Evolutionary conservation across 2,888 invertebrate species (phyloP), one percentile per base, ranked within the genome.

Genomic region (Creontiades dilutus): DNA sequence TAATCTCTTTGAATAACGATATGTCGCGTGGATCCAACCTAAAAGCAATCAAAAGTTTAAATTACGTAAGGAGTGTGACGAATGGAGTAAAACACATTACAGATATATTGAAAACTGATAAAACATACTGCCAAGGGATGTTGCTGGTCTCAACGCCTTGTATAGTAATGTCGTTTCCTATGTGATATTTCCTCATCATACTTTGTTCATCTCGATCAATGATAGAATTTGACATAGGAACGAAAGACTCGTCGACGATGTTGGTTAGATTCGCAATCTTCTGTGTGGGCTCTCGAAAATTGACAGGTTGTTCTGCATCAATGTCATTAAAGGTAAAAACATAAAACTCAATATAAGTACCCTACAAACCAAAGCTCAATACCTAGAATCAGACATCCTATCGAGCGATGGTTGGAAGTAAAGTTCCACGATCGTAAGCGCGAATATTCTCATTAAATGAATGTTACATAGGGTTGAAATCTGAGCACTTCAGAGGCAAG

Each of bases 201-300:
- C 78, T 78, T 47, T 78, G 9, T 78, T 78, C 78, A 19, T 78
- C 78, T 9, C 37, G 16, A 19, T 78, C 78, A 47, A 78, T 37
- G 37, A 78, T 78, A 4, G 78, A 78, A 46, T 78, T 9, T 0
- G 78, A 78, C 78, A 78, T 78, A 14, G 78, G 78, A 19, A 14
- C 78, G 28, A 78, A 78, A 7, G 78, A 78, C n/a, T 78, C 78
- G 46, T 78, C 68, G 3, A 68, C 0, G 7, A 7, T 37, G 37
- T 37, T n/a, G 57, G 16, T 57, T 16, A 57, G 12, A n/a, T 57
- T n/a, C 0, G 57, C 57, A n/a, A 5, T 57, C 57, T 57, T n/a
- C n/a, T n/a, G n/a, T n/a, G 57, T n/a, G 37, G 37, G 37, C 37
- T 37, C 7, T 37, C 7, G 2, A 37, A 37, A 37, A 37, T 37